phyloP scores from a whole-genome alignment of 2,888 invertebrate genomes.

The Branchinecta sandiegonensis region DNA sequence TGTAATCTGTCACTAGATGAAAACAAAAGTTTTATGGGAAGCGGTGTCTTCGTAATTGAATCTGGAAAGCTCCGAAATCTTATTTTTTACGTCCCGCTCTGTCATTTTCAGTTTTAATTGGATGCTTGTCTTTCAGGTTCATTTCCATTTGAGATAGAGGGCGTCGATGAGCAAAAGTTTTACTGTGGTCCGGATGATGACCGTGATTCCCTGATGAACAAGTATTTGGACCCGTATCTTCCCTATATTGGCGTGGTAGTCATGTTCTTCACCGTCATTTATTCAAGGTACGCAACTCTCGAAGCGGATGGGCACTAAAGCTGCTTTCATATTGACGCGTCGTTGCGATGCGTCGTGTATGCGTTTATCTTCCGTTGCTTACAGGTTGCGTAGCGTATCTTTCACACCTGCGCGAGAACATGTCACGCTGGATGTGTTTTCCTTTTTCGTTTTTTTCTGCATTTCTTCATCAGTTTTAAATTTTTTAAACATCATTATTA shows the following conservation, averaged over 20 bases:
- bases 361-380: too few species aligned
- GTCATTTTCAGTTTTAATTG: conserved; percentile 12
- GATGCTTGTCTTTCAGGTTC: neutral
- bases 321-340: too few species aligned
- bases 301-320: too few species aligned
- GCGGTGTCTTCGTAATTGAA: neutral
- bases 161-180: conserved; percentile 25
- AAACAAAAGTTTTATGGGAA: too few species aligned
- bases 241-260: conserved; percentile 36
- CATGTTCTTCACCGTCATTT: conserved; percentile 35
- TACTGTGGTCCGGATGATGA: conserved; percentile 29
- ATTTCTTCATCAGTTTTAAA: too few species aligned
- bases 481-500: too few species aligned
- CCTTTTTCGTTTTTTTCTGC: too few species aligned
- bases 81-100: neutral
- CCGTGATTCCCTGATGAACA: conserved; percentile 22
- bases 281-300: conserved; percentile 29
- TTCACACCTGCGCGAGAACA: too few species aligned
- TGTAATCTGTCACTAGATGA: too few species aligned
- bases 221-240: conserved; percentile 32
- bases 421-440: too few species aligned
- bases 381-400: too few species aligned
- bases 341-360: too few species aligned
- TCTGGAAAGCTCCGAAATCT: conserved; percentile 7
- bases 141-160: conserved; percentile 15